Conservation (phyloP, 2,113 vertebrate genomes). For the Rissa tridactyla region DNA sequence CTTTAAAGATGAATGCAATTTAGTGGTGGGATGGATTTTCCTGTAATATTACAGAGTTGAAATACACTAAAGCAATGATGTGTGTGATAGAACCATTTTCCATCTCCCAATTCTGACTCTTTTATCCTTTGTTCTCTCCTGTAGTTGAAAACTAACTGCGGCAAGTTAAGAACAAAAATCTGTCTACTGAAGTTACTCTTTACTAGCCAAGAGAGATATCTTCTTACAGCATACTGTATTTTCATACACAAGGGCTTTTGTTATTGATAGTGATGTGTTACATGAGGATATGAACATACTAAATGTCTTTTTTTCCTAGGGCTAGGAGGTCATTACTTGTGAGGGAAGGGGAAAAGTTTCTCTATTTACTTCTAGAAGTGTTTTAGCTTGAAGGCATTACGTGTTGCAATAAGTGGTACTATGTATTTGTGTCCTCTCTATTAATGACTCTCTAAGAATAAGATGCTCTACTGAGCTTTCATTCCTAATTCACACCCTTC, state of each 20-base stretch:
- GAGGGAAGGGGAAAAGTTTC: neutral
- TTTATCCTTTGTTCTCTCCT: neutral
- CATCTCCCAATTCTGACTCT: fast-evolving
- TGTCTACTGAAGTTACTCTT: neutral
- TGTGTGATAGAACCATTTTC: neutral
- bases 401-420: neutral
- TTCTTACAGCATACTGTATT: neutral
- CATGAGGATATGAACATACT: neutral
- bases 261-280: neutral
- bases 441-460: neutral
- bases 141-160: neutral
- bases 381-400: neutral
- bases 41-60: neutral
- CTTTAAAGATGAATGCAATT: neutral
- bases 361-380: neutral
- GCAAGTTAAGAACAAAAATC: neutral
- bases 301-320: neutral
- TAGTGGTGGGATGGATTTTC: neutral
- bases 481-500: neutral
- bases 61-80: neutral
- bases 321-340: neutral
- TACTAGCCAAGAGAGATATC: neutral
- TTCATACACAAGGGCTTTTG: neutral
- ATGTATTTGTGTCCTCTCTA: neutral
- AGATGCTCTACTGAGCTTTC: neutral